Conservation (phyloP, 2,797 vertebrate genomes). For the Orientallactaga sibirica region DNA sequence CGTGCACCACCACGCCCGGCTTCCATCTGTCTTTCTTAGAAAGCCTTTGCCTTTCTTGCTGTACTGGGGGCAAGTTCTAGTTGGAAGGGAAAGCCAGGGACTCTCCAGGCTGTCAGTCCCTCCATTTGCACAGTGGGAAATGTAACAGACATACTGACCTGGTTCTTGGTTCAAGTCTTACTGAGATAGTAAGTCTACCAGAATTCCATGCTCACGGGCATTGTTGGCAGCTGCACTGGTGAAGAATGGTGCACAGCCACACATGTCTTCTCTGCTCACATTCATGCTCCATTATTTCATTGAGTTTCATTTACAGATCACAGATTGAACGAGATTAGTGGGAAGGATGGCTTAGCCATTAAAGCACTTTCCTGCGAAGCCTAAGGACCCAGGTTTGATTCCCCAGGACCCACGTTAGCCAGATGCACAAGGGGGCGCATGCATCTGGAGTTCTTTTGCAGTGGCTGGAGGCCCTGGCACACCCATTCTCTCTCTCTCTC, state of each 20-base stretch:
- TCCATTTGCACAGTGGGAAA: neutral
- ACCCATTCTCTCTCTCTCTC: too few species aligned
- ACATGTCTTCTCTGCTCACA: neutral
- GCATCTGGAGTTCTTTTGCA: too few species aligned
- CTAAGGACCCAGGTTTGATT: too few species aligned
- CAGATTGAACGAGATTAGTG: neutral
- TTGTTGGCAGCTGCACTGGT: neutral
- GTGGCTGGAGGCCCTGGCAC: too few species aligned
- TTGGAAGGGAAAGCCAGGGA: neutral
- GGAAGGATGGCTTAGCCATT: neutral
- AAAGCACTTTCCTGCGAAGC: too few species aligned
- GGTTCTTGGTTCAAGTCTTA: neutral
- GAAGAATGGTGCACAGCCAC: neutral
- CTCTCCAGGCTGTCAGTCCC: neutral
- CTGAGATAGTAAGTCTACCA: neutral
- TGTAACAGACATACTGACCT: neutral
- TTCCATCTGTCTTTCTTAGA: neutral
- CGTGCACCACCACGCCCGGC: too few species aligned
- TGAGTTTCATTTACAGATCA: neutral
- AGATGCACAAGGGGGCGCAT: too few species aligned
- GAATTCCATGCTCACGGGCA: neutral
- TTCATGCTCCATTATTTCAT: neutral
- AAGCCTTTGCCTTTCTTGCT: neutral
- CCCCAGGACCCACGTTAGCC: too few species aligned
- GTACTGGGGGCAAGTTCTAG: slow-evolving; percentile 1